These are phyloP conservation scores for Diaphora mendica DNA, from an alignment of 2,888 invertebrate species.

Conservation along the genomic window DNA sequence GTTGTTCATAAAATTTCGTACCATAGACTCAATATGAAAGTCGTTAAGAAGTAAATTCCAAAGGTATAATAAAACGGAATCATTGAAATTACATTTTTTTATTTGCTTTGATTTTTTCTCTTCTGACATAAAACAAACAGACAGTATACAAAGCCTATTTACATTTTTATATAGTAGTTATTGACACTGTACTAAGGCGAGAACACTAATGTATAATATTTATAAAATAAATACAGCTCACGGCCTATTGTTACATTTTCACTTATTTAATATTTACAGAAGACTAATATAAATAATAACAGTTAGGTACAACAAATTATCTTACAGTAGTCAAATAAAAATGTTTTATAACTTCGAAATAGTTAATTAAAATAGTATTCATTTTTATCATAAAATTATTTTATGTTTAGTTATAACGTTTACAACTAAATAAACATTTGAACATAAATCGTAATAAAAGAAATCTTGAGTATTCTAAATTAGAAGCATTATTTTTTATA, in stretches of 20 bases:
- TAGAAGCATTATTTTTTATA: background rate
- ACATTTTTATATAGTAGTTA: slow-evolving; percentile 63
- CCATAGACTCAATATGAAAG: no score
- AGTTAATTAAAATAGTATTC: background rate
- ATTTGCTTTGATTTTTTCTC: slow-evolving; percentile 57
- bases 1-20: no score
- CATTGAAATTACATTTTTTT: slow-evolving; percentile 58
- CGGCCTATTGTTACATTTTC: slow-evolving; percentile 16
- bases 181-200: slow-evolving; percentile 71
- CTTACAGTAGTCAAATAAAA: background rate
- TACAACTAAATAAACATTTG: background rate
- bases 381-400: background rate
- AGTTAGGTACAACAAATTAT: slow-evolving; percentile 5
- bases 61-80: slow-evolving; percentile 20
- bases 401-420: background rate
- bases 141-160: slow-evolving; percentile 69
- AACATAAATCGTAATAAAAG: background rate
- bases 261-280: slow-evolving; percentile 8
- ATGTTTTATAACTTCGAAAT: background rate
- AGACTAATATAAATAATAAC: background rate
- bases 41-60: no score
- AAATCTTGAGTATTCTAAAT: background rate
- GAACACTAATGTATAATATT: slow-evolving; percentile 46
- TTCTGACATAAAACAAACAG: slow-evolving; percentile 59
- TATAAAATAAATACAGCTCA: slow-evolving; percentile 33